Evolutionary conservation across 1,140 invertebrate genomes (phyloP).

Genomic region (Euwallacea similis): DNA sequence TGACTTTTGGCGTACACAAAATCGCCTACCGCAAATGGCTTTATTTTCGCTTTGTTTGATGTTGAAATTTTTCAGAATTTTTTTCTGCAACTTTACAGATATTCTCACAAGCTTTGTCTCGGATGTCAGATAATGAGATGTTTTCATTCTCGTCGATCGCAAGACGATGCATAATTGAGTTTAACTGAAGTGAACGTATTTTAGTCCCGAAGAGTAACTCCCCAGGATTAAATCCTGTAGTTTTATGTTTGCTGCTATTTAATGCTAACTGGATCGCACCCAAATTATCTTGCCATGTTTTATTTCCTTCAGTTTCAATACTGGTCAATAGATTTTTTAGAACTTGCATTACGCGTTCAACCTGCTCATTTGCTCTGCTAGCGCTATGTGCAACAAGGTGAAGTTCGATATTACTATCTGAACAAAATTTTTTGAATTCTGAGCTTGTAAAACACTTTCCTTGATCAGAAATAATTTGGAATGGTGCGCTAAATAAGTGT

Average conservation of each 20-base stretch:
- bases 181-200: too few relatives aligned
- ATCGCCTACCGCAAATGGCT: too few relatives aligned
- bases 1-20: too few relatives aligned
- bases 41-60: too few relatives aligned
- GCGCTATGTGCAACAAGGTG: constrained; percentile 4
- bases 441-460: constrained; percentile 9
- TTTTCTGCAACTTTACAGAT: too few relatives aligned
- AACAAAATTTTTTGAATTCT: constrained; percentile 14
- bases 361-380: constrained; percentile 11
- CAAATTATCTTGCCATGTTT: constrained; percentile 12
- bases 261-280: constrained; percentile 12
- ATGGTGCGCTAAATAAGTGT: constrained; percentile 5
- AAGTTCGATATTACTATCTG: constrained; percentile 3
- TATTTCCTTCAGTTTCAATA: background rate
- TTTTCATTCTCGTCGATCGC: too few relatives aligned
- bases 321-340: constrained; percentile 11
- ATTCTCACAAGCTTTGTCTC: too few relatives aligned
- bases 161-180: too few relatives aligned
- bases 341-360: constrained; percentile 17
- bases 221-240: background rate
- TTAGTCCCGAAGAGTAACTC: too few relatives aligned
- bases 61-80: too few relatives aligned
- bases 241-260: constrained; percentile 12
- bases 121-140: too few relatives aligned
- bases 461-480: constrained; percentile 11